A percentile compares a stretch with the other conserved stretches of the same genome.
Conservation (phyloP, 2,797 vertebrate genomes). For the Gymnodraco acuticeps region DNA sequence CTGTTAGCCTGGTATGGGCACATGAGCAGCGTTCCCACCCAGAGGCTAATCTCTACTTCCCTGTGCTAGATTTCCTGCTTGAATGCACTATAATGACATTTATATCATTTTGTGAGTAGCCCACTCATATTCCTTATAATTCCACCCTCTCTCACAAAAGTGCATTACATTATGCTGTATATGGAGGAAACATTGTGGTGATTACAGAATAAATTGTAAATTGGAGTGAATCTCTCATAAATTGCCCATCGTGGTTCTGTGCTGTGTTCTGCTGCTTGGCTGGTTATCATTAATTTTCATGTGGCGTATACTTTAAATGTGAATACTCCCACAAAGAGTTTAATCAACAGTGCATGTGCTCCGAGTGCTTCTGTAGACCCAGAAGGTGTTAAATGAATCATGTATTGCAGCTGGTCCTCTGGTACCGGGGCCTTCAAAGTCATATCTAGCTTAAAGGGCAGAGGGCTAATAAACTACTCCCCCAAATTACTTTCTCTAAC, state of each 20-base stretch:
- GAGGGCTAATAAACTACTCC: slow-evolving; percentile 75
- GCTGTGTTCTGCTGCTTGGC: slow-evolving; percentile 68
- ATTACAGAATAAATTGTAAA: slow-evolving; percentile 80
- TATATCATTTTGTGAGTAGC: slow-evolving; percentile 78
- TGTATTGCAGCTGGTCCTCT: slow-evolving; percentile 78
- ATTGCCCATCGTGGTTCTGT: slow-evolving; percentile 61
- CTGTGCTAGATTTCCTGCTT: slow-evolving; percentile 81
- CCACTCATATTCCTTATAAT: slow-evolving; percentile 76
- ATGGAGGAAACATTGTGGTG: slow-evolving; percentile 72
- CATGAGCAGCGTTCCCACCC: slow-evolving; percentile 76
- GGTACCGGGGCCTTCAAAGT: slow-evolving; percentile 75
- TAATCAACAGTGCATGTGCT: slow-evolving; percentile 77
- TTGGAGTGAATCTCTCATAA: slow-evolving; percentile 71
- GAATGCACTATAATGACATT: slow-evolving; percentile 84
- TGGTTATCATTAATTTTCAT: slow-evolving; percentile 82
- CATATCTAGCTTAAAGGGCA: slow-evolving; percentile 77
- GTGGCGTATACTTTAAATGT: slow-evolving; percentile 80
- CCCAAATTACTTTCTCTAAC: slow-evolving; percentile 75
- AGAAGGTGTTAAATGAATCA: slow-evolving; percentile 85
- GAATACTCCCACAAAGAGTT: slow-evolving; percentile 78
- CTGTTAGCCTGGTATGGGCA: slow-evolving; percentile 73
- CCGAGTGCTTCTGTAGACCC: slow-evolving; percentile 67
- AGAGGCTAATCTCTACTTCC: slow-evolving; percentile 79
- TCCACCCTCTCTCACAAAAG: slow-evolving; percentile 75
- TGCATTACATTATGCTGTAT: slow-evolving; percentile 74